These are phyloP conservation scores for Synergus gifuensis DNA, from an alignment of 2,888 invertebrate genomes.

Conservation along the genomic window DNA sequence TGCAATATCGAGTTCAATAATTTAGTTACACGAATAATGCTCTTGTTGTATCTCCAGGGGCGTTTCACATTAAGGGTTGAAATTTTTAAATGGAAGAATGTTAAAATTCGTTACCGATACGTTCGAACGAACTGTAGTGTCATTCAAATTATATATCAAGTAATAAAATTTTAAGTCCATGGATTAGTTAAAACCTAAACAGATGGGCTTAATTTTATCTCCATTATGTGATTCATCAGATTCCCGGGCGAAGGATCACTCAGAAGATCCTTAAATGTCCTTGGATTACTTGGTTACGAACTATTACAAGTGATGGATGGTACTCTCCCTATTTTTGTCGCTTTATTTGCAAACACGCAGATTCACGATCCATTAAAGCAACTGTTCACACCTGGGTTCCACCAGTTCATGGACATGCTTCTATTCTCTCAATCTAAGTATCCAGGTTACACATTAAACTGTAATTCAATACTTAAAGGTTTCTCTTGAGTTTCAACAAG, in stretches of 20 bases:
- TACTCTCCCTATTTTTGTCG: neutral
- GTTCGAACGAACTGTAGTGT: neutral
- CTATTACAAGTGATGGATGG: conserved; percentile 17
- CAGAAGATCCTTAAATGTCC: neutral
- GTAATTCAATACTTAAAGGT: conserved; percentile 55
- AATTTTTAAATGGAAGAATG: neutral
- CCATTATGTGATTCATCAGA: conserved; percentile 40
- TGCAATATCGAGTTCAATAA: neutral
- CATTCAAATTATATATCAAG: neutral
- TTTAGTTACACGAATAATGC: neutral
- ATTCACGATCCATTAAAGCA: neutral
- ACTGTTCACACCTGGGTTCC: neutral
- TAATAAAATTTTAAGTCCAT: neutral
- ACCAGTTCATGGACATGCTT: neutral
- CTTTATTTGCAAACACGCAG: neutral
- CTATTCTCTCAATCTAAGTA: conserved; percentile 33
- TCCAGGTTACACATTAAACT: conserved; percentile 70
- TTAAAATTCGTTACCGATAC: neutral
- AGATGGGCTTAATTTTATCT: conserved; percentile 32
- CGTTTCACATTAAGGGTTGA: neutral
- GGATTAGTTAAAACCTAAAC: conserved; percentile 2
- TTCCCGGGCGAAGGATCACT: conserved; percentile 9
- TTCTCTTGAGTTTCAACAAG: conserved; percentile 9
- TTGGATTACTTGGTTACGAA: conserved; percentile 10
- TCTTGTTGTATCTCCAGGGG: neutral